A percentile compares a stretch with the other conserved stretches of the same genome.
Conservation (phyloP, 2,888 invertebrate species). For the Mayetiola destructor region DNA sequence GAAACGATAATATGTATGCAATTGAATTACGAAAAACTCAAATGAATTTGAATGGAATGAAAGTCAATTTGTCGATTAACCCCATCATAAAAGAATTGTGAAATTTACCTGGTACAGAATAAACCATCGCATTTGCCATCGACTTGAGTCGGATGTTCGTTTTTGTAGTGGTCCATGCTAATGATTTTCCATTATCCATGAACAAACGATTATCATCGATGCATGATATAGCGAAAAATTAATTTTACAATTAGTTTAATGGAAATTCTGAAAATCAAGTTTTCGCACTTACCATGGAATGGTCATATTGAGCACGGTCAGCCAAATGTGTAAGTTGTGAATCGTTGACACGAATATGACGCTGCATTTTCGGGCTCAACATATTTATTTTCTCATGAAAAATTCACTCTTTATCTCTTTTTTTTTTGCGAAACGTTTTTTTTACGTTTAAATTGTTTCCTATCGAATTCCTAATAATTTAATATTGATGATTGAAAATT, state of each 20-base stretch:
- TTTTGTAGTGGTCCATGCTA: conserved; percentile 73
- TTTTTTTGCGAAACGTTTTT: no score
- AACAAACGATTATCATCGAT: no score
- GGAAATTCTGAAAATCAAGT: background rate
- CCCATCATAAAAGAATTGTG: background rate
- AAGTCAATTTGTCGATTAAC: background rate
- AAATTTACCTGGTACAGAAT: conserved; percentile 59
- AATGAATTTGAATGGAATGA: background rate
- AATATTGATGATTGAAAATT: no score
- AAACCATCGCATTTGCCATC: conserved; percentile 79
- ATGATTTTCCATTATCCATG: no score
- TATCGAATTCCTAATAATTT: no score
- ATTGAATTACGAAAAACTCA: background rate
- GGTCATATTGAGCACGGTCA: conserved; percentile 72
- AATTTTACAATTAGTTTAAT: background rate
- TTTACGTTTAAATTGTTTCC: no score
- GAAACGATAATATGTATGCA: conserved; percentile 20
- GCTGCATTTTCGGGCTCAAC: conserved; percentile 76
- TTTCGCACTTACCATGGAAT: conserved; percentile 44
- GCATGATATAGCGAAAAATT: no score
- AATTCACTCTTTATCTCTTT: no score
- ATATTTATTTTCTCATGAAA: conserved; percentile 37
- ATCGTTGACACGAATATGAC: conserved; percentile 71
- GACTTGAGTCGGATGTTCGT: conserved; percentile 67
- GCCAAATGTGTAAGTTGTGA: conserved; percentile 70